Evolutionary conservation across 2,888 invertebrate species (phyloP).

Genomic region (Onthophagus sagittarius): DNA sequence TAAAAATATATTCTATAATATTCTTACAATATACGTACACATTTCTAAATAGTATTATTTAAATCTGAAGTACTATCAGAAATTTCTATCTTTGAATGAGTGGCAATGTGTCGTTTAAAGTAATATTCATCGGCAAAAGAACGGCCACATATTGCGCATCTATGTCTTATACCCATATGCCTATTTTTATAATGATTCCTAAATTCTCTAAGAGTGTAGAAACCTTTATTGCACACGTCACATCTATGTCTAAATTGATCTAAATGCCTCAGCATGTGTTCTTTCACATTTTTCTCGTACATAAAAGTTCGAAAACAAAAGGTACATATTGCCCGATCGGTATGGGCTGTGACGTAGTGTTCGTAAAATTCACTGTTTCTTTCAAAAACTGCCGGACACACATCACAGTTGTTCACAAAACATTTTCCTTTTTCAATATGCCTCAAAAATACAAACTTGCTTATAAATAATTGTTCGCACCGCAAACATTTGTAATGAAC

Average conservation of each 20-base stretch:
- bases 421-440: conserved; percentile 49
- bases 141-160: conserved; percentile 44
- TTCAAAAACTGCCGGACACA: conserved; percentile 40
- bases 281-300: conserved; percentile 48
- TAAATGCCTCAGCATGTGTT: conserved; percentile 46
- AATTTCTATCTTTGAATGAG: conserved; percentile 36
- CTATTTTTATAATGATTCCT: conserved; percentile 47
- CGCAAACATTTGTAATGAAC: conserved; percentile 45
- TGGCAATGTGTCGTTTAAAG: conserved; percentile 45
- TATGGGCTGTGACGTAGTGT: conserved; percentile 42
- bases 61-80: not conserved
- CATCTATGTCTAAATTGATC: conserved; percentile 47
- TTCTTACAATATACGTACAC: too few relatives aligned
- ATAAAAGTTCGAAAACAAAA: conserved; percentile 48
- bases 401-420: conserved; percentile 46
- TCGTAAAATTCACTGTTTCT: conserved; percentile 44
- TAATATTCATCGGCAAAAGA: conserved; percentile 48
- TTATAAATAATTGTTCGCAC: conserved; percentile 47
- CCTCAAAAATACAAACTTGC: conserved; percentile 44
- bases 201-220: conserved; percentile 47
- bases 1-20: too few relatives aligned
- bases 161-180: conserved; percentile 47
- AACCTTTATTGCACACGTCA: conserved; percentile 47
- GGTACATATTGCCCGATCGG: conserved; percentile 46
- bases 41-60: not conserved